A percentile compares a stretch with the other conserved stretches of the same genome.
Conservation (phyloP, 1,140 invertebrate species). For the Drosophila takahashii region DNA sequence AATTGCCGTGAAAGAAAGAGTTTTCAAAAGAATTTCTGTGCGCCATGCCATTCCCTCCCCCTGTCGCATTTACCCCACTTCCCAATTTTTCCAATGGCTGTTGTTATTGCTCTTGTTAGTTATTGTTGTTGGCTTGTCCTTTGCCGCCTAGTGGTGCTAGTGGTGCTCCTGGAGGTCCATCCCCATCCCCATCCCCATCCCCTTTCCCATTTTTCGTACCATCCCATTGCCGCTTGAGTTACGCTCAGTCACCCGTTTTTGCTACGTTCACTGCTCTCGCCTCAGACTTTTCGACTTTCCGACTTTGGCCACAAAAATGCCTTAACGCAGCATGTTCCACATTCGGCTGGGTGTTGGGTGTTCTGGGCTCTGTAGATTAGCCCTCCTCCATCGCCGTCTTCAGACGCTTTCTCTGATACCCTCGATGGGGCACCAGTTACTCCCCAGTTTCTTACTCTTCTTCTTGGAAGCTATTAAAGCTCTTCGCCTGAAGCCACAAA, state of each 20-base stretch:
- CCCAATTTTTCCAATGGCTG: background rate
- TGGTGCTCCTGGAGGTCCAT: background rate
- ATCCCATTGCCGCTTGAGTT: conserved; percentile 35
- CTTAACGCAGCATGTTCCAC: conserved; percentile 70
- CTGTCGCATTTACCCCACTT: background rate
- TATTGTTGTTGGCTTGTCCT: conserved; percentile 54
- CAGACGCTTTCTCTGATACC: background rate
- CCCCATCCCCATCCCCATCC: background rate
- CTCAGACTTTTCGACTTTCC: conserved; percentile 23
- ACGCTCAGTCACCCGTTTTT: conserved; percentile 54
- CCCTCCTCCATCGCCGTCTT: conserved; percentile 1
- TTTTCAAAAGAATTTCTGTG: conserved; percentile 41
- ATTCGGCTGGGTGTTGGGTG: conserved; percentile 34
- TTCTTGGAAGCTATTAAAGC: background rate
- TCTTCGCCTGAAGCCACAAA: too few relatives aligned
- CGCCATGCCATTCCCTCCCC: background rate
- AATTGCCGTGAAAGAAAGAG: conserved; percentile 46
- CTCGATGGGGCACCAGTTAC: background rate
- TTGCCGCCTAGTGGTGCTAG: conserved; percentile 24
- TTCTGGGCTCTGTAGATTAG: conserved; percentile 43
- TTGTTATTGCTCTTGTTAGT: conserved; percentile 50
- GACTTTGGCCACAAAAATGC: conserved; percentile 55
- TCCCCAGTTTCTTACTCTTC: background rate
- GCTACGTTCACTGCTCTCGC: conserved; percentile 23
- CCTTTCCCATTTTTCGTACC: conserved; percentile 6